A percentile compares a stretch with the other conserved stretches of the same genome.
Evolutionary conservation across 2,888 invertebrate genomes (phyloP).

Genomic region (Automeris io): DNA sequence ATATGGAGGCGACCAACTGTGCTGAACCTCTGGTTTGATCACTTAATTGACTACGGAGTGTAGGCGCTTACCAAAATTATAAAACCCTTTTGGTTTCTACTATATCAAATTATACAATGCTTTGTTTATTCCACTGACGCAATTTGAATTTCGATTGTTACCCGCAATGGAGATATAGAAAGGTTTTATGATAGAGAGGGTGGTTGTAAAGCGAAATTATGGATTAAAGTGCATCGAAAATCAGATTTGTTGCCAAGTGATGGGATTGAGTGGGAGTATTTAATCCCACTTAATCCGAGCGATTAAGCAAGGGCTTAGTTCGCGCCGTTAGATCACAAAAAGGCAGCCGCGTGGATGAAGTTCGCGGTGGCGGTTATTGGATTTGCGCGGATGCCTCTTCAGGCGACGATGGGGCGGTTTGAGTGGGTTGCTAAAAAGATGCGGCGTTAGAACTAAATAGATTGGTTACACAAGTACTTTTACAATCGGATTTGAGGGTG

Average conservation of each 20-base stretch:
- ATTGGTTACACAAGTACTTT: background rate
- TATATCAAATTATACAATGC: conserved; percentile 26
- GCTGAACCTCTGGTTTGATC: conserved; percentile 70
- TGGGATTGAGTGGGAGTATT: conserved; percentile 59
- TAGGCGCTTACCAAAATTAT: conserved; percentile 50
- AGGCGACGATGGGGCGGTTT: conserved; percentile 6
- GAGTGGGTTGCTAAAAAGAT: background rate
- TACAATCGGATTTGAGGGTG: background rate
- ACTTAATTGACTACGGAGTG: conserved; percentile 72
- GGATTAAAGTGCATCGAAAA: conserved; percentile 70
- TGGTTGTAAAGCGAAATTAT: conserved; percentile 13
- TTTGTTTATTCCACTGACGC: conserved; percentile 1
- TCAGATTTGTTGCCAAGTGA: conserved; percentile 67
- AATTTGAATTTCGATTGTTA: background rate
- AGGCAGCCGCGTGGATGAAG: conserved; percentile 29
- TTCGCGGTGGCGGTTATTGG: conserved; percentile 32
- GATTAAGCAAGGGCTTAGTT: conserved; percentile 48
- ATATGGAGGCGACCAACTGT: conserved; percentile 73
- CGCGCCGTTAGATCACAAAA: conserved; percentile 35
- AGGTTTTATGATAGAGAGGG: background rate
- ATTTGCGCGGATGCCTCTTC: conserved; percentile 25
- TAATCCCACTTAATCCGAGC: conserved; percentile 59
- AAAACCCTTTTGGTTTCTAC: conserved; percentile 16
- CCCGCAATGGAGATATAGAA: conserved; percentile 3
- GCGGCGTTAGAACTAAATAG: background rate